These are phyloP conservation scores for Rattus norvegicus DNA, from an alignment of 2,113 vertebrate genomes.

Conservation along the genomic window DNA sequence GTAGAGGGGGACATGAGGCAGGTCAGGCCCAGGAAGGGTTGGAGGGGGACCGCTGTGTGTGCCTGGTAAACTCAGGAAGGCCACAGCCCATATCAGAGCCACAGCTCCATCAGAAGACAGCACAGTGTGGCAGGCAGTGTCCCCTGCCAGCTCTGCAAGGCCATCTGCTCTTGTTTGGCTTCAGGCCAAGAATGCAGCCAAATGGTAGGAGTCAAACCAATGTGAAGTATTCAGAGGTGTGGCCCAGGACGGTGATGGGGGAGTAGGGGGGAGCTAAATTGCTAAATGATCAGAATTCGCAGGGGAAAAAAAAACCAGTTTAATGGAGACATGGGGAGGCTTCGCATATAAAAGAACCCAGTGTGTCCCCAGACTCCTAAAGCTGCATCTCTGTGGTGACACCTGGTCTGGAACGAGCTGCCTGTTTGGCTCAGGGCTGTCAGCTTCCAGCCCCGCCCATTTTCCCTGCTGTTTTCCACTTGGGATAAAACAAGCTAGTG, in stretches of 20 bases:
- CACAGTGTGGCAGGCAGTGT: not conserved
- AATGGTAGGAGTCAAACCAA: not conserved
- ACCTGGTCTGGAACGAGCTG: conserved; percentile 1
- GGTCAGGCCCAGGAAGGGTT: not conserved
- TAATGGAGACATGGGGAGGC: not conserved
- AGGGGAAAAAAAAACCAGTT: not conserved
- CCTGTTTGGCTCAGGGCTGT: not conserved
- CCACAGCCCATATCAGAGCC: not conserved
- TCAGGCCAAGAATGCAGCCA: conserved; percentile 38
- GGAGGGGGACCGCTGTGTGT: not conserved
- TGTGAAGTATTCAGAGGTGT: not conserved
- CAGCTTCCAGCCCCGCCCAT: not conserved
- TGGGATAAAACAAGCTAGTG: not conserved
- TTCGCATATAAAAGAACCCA: not conserved
- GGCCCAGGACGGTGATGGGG: not conserved
- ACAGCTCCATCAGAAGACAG: conserved; percentile 25
- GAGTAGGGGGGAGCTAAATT: not conserved
- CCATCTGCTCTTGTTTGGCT: conserved; percentile 35
- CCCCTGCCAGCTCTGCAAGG: not conserved
- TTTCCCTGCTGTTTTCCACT: not conserved
- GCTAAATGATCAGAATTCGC: not conserved
- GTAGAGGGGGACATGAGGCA: not conserved
- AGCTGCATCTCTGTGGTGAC: not conserved
- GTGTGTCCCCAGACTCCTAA: not conserved
- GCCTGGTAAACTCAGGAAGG: conserved; percentile 12